phyloP scores from a whole-genome alignment of 2,797 vertebrate genomes.

The Melanotaenia maccullochi region DNA sequence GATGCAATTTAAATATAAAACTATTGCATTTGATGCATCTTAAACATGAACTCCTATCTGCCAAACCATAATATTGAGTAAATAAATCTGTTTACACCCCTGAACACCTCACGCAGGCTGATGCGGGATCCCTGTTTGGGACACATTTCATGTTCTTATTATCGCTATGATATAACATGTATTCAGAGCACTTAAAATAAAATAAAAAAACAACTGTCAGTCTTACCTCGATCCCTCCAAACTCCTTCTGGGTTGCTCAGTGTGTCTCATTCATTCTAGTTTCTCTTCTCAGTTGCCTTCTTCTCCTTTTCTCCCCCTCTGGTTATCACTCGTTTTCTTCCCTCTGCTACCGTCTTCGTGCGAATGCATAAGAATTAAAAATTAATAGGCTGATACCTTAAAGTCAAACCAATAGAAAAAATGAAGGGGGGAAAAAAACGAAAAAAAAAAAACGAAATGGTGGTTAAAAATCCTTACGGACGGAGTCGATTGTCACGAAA shows the following conservation, averaged over 20 bases:
- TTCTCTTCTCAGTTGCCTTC: slow-evolving; percentile 69
- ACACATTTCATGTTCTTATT: slow-evolving; percentile 44
- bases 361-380: slow-evolving; percentile 86
- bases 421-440: neutral
- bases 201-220: slow-evolving; percentile 47
- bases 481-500: slow-evolving; percentile 66
- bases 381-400: slow-evolving; percentile 78
- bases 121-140: slow-evolving; percentile 31
- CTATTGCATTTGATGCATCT: slow-evolving; percentile 58
- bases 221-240: slow-evolving; percentile 83
- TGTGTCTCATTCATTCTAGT: slow-evolving; percentile 81
- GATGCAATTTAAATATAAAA: slow-evolving; percentile 57
- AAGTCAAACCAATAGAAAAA: slow-evolving; percentile 59
- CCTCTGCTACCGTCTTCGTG: slow-evolving; percentile 81
- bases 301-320: slow-evolving; percentile 67
- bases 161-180: slow-evolving; percentile 41
- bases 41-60: slow-evolving; percentile 61
- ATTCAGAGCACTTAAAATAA: slow-evolving; percentile 33
- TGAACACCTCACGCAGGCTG: slow-evolving; percentile 46
- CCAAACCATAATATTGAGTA: slow-evolving; percentile 64
- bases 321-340: slow-evolving; percentile 76
- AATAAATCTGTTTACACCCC: slow-evolving; percentile 67
- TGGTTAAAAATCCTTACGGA: slow-evolving; percentile 66
- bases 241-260: slow-evolving; percentile 79
- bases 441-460: slow-evolving; percentile 32